These are phyloP conservation scores for Antennarius striatus DNA, from an alignment of 2,113 vertebrate genomes.

Conservation along the genomic window DNA sequence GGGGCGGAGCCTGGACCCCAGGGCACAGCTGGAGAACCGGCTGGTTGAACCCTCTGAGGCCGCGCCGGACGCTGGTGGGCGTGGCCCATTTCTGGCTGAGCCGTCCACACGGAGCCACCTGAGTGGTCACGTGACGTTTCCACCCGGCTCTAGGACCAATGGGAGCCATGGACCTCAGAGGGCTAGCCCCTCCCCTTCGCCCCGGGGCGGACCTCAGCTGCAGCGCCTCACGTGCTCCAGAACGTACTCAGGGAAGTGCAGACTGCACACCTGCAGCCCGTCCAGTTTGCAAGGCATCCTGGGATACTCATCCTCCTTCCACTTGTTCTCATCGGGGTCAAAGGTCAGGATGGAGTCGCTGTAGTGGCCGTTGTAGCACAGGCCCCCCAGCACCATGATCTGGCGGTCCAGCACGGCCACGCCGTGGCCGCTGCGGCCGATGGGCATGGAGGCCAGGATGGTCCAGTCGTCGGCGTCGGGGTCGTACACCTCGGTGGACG, in stretches of 20 bases:
- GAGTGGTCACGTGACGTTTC: too few relatives aligned
- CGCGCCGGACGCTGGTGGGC: too few relatives aligned
- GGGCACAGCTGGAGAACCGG: too few relatives aligned
- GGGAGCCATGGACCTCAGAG: too few relatives aligned
- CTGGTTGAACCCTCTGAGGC: too few relatives aligned
- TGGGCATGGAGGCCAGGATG: constrained; percentile 98
- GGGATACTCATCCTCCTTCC: constrained; percentile 99
- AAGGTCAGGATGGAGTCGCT: constrained; percentile 99
- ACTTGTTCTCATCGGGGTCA: constrained; percentile 98
- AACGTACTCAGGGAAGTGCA: constrained; percentile 97
- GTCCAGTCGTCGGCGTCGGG: constrained; percentile 97
- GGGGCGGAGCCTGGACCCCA: too few relatives aligned
- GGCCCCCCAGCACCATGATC: constrained; percentile 98
- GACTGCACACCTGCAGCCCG: constrained; percentile 97
- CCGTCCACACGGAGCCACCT: too few relatives aligned
- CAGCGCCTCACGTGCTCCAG: constrained; percentile 95
- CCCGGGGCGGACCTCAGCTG: constrained; percentile 81
- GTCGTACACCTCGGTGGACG: constrained; percentile 97
- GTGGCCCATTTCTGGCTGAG: too few relatives aligned
- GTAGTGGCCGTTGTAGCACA: constrained; percentile 99
- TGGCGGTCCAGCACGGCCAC: constrained; percentile 96
- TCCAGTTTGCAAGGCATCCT: constrained; percentile 99
- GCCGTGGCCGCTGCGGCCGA: constrained; percentile 96
- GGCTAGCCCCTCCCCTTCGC: background rate
- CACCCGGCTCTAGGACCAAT: too few relatives aligned